A percentile compares a stretch with the other conserved stretches of the same genome.
phyloP scores from a whole-genome alignment of 2,797 vertebrate species.

The Heteromormyrus szaboi region DNA sequence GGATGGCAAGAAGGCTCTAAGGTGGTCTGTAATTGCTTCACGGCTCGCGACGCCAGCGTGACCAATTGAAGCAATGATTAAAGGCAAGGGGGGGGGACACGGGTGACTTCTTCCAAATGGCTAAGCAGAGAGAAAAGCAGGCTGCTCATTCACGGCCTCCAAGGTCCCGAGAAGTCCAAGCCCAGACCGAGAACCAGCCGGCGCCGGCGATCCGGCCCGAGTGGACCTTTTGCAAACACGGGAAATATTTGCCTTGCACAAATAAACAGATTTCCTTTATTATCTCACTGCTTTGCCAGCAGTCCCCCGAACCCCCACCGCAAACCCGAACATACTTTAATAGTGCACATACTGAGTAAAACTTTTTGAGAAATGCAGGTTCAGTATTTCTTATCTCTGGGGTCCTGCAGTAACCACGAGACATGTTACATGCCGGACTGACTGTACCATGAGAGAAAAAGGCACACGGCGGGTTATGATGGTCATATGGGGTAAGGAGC shows the following conservation, averaged over 20 bases:
- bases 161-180: not conserved
- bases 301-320: not conserved
- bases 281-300: not conserved
- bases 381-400: not conserved
- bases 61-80: constrained; percentile 51
- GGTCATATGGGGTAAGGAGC: not conserved
- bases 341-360: not conserved
- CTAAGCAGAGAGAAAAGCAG: not conserved
- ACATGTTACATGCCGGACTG: not conserved
- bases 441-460: not conserved
- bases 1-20: constrained; percentile 49
- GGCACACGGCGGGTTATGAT: too few relatives aligned
- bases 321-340: not conserved
- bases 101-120: not conserved
- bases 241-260: not conserved
- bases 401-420: not conserved
- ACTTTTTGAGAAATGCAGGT: not conserved
- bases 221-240: not conserved
- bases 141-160: not conserved
- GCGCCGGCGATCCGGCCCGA: not conserved
- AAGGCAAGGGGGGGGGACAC: constrained; percentile 23
- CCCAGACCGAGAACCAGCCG: not conserved
- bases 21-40: constrained; percentile 56
- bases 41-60: constrained; percentile 47
- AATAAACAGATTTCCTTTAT: not conserved